Base-by-base conservation (phyloP, 2,113 vertebrate species). In the Lonchura striata region DNA sequence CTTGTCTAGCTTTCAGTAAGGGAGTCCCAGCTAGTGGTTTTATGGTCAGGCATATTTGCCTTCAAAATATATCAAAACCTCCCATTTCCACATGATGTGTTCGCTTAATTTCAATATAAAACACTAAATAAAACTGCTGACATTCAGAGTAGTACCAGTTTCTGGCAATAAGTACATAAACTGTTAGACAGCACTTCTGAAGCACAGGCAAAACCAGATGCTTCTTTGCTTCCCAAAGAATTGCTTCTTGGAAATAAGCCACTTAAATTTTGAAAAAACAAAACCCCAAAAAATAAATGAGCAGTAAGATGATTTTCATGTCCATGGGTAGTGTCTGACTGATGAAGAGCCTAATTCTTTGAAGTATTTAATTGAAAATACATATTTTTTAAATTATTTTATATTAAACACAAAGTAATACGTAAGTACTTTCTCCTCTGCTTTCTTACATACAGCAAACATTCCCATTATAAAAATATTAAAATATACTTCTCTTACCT, bases 401-500 rank as follows among this genome's bases (percentile, higher is more conserved):
- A 68, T 69, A 87, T 66, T 31, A 92, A 95, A 93, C 53, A 63
- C 5, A 1, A 89, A 86, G 8, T 39, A 92, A 93, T 56, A 65
- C 53, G 92, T 81, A 68, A 50, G 28, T 18, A 30, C 88, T 86
- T 95, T 85, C 59, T 90, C 60, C 61, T 85, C 44, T 46, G 14
- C 95, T 71, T 88, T 76, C 66, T 83, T 83, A 89, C 9, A 87
- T 66, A 90, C 60, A 92, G 80, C 75, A 84, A 88, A 64, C 18
- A 59, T 42, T 56, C 31, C 56, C 70, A 76, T 11, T 68, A 65
- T 15, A 42, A 79, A 82, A 88, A 92, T 41, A 46, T 75, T 76
- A 82, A 63, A 63, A 56, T 81, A 37, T 89, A 76, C 59, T 95
- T 90, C 95, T 97, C 98, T 98, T 98, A 99, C 99, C 98, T 99